Conservation (phyloP, 2,797 vertebrate species). For the Myripristis murdjan region DNA sequence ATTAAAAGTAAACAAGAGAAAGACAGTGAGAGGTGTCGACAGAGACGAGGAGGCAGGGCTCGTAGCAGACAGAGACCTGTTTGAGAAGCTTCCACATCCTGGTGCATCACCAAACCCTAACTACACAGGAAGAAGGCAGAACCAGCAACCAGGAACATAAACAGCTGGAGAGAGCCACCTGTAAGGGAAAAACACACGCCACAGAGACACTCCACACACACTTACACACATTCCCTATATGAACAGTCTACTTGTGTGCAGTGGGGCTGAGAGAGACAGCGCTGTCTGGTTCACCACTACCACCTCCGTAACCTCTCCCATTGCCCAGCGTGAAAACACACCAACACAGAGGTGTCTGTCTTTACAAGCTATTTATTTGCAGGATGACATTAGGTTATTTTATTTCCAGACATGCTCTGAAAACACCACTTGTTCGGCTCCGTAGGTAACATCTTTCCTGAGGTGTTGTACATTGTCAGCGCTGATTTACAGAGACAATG, state of each 20-base stretch:
- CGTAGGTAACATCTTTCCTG: neutral
- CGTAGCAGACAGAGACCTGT: conserved; percentile 33
- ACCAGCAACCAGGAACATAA: conserved; percentile 62
- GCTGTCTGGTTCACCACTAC: conserved; percentile 75
- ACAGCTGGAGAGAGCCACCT: conserved; percentile 76
- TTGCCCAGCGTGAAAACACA: conserved; percentile 74
- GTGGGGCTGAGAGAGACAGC: conserved; percentile 75
- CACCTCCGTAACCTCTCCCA: conserved; percentile 74
- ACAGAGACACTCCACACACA: conserved; percentile 41
- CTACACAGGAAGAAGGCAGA: conserved; percentile 71
- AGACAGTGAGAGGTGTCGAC: conserved; percentile 13
- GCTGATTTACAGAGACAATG: neutral
- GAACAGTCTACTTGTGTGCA: conserved; percentile 78
- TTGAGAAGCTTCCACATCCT: conserved; percentile 47
- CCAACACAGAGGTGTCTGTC: conserved; percentile 76
- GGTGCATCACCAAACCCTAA: conserved; percentile 55
- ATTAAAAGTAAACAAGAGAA: conserved; percentile 25
- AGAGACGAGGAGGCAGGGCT: conserved; percentile 22
- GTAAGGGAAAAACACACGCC: conserved; percentile 76
- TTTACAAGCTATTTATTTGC: conserved; percentile 68
- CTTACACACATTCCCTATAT: conserved; percentile 67
- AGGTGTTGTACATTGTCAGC: neutral
- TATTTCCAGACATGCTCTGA: conserved; percentile 30
- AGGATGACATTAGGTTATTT: conserved; percentile 63
- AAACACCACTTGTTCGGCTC: conserved; percentile 9